These are phyloP conservation scores for Zingel zingel DNA, from an alignment of 2,113 vertebrate species.

Conservation along the genomic window DNA sequence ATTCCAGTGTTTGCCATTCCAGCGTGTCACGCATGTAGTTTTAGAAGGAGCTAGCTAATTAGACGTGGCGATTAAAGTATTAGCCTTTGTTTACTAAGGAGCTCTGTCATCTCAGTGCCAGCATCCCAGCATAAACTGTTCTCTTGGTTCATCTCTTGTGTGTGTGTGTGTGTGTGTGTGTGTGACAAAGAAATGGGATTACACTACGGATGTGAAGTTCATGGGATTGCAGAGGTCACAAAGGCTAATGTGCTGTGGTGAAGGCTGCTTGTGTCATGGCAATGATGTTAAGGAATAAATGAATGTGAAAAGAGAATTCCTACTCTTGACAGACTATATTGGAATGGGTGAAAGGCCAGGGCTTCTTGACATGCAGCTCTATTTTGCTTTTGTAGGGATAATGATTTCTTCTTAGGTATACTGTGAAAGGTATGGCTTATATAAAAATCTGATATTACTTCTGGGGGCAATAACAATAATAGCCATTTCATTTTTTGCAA, in stretches of 20 bases:
- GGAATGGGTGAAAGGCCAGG: background rate
- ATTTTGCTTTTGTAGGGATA: background rate
- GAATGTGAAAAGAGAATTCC: background rate
- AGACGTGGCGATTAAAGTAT: constrained; percentile 70
- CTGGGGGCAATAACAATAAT: background rate
- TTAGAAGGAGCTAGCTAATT: constrained; percentile 31
- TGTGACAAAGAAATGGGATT: constrained; percentile 8
- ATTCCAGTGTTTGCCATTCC: constrained; percentile 6
- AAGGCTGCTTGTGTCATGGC: background rate
- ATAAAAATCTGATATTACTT: background rate
- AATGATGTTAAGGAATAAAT: background rate
- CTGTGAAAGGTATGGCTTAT: background rate
- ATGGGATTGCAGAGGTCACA: background rate
- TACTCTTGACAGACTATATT: background rate
- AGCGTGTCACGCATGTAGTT: constrained; percentile 23
- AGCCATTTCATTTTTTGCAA: background rate
- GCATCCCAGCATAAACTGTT: background rate
- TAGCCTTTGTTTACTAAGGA: constrained; percentile 67
- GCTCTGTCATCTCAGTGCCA: background rate
- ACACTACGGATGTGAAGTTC: background rate
- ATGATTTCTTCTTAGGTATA: background rate
- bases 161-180: no score
- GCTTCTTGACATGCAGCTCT: background rate
- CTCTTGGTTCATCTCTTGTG: background rate
- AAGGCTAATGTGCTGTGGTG: background rate